phyloP scores from a whole-genome alignment of 2,113 vertebrate genomes.

The Silurus glanis region DNA sequence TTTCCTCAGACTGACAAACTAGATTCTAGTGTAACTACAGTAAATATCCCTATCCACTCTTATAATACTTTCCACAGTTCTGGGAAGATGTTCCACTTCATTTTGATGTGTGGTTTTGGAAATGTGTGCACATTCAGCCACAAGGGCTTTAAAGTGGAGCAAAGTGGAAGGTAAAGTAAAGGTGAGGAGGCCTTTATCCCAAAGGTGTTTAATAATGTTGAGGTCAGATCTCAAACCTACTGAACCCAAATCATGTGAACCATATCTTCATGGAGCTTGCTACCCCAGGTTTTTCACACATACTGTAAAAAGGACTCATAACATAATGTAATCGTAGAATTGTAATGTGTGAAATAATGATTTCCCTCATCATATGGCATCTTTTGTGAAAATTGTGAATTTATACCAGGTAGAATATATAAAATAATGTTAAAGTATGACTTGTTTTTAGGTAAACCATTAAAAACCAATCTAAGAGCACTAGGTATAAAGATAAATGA shows the following conservation, averaged over 20 bases:
- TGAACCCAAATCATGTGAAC: too few relatives aligned
- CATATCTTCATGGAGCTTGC: too few relatives aligned
- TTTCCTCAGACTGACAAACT: background rate
- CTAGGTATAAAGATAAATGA: constrained; percentile 2
- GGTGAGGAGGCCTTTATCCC: too few relatives aligned
- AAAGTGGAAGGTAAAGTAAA: too few relatives aligned
- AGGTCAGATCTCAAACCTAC: too few relatives aligned
- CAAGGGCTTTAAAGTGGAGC: too few relatives aligned
- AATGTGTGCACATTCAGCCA: too few relatives aligned
- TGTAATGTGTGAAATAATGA: background rate
- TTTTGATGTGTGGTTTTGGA: too few relatives aligned
- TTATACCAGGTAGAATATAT: background rate
- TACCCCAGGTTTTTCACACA: background rate
- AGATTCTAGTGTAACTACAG: background rate
- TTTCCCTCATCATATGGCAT: background rate
- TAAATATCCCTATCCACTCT: too few relatives aligned
- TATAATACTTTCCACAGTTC: too few relatives aligned
- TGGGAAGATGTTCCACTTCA: too few relatives aligned
- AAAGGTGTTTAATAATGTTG: too few relatives aligned
- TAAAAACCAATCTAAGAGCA: background rate
- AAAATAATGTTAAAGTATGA: background rate
- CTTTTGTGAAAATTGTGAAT: background rate
- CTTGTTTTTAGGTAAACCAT: background rate
- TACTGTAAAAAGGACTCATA: background rate
- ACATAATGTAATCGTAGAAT: background rate